A percentile compares a stretch with the other conserved stretches of the same genome.
These are phyloP conservation scores for Cristatella mucedo DNA, from an alignment of 2,888 invertebrate species.

Conservation along the genomic window DNA sequence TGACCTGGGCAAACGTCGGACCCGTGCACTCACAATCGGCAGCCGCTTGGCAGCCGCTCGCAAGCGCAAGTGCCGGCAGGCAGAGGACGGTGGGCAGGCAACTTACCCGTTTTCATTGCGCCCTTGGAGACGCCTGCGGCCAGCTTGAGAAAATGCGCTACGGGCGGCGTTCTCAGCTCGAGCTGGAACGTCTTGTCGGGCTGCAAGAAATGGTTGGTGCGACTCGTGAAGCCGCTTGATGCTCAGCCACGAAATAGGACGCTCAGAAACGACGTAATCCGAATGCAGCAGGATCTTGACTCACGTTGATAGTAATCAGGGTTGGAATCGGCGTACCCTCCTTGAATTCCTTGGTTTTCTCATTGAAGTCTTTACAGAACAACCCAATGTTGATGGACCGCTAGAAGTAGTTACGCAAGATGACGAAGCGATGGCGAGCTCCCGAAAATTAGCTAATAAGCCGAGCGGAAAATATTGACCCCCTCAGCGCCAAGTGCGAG, in stretches of 20 bases:
- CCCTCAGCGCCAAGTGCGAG: too few species aligned
- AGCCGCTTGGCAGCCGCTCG: too few species aligned
- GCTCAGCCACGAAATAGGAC: too few species aligned
- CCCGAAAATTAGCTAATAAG: too few species aligned
- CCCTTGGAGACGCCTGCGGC: slow-evolving; percentile 80
- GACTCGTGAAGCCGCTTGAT: not conserved
- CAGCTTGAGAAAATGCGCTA: slow-evolving; percentile 70
- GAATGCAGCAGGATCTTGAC: too few species aligned
- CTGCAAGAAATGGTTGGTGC: slow-evolving; percentile 21
- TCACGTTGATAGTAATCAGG: slow-evolving; percentile 54
- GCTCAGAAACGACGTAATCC: too few species aligned
- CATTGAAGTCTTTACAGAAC: slow-evolving; percentile 95
- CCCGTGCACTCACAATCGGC: too few species aligned
- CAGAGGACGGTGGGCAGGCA: too few species aligned
- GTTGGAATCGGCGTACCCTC: slow-evolving; percentile 76
- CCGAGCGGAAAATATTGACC: too few species aligned
- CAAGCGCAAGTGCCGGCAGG: too few species aligned
- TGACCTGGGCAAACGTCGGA: slow-evolving; percentile 46
- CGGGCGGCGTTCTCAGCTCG: slow-evolving; percentile 68
- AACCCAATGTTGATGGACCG: slow-evolving; percentile 83
- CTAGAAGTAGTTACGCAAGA: slow-evolving; percentile 52
- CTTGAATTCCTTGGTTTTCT: slow-evolving; percentile 56
- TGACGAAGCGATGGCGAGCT: too few species aligned
- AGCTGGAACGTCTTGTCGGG: slow-evolving; percentile 70
- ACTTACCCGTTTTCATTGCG: slow-evolving; percentile 38